Base-by-base conservation (phyloP, 1,140 invertebrate genomes). In the Papilio aristodemus region DNA sequence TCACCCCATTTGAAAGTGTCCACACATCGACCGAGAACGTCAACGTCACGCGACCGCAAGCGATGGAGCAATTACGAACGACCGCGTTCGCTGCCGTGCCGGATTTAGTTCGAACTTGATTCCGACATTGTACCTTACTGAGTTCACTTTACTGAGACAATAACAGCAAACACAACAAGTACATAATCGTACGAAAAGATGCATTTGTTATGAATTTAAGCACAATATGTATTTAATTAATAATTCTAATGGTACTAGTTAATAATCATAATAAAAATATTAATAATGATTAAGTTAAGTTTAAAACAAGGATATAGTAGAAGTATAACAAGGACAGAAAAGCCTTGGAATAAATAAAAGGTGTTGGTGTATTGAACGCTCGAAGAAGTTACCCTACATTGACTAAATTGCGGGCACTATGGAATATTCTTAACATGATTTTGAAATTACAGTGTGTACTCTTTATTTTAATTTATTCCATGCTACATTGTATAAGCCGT, bases 1-100 rank as follows among this genome's bases (percentile, higher is more conserved):
- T 4, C 32, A 38, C 11, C 58, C 9, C 32, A 36, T 17, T 60
- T 60, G 5, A 60, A 59, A 60, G 9, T 60, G 58, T 60, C 58
- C 32, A 60, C 13, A 17, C 32, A 14, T 6, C 8, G 32, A 60
- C 32, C 58, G 14, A 17, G 32, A 13, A 60, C 32, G 36, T 60
- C 58, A 38, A 11, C 32, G 14, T 60, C 58, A 60, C 32, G 58
- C n/a, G 14, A 59, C 57, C 58, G 32, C 58, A 38, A 9, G 58
- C 9, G n/a, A 59, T 59, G 13, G n/a, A 32, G 13, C 57, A 59
- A 32, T 59, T 59, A 59, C 57, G 13, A 32, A 17, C 57, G 22
- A 37, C 27, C 57, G n/a, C 25, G 0, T 10, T 13, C 3, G 25
- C 11, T n/a, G 27, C 11, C 58, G 32, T 14, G 14, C 58, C 22